Evolutionary conservation across 2,113 vertebrate genomes (phyloP).

Genomic region (Megaleporinus macrocephalus): DNA sequence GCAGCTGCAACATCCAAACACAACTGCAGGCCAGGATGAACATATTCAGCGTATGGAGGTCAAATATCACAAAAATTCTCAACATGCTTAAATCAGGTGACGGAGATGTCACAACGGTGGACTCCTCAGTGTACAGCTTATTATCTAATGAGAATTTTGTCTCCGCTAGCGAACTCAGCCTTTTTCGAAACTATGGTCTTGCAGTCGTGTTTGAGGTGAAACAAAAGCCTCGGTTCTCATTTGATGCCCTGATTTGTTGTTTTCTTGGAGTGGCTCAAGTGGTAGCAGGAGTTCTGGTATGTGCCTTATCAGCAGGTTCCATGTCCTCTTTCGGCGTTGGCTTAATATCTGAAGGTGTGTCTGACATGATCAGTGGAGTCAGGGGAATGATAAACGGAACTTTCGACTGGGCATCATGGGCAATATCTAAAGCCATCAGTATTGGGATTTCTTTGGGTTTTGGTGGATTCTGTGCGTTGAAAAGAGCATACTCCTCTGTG

Average conservation of each 20-base stretch:
- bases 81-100: not conserved
- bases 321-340: constrained; percentile 28
- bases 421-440: constrained; percentile 38
- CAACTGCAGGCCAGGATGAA: constrained; percentile 49
- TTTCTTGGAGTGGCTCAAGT: constrained; percentile 18
- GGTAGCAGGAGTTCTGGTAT: constrained; percentile 47
- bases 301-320: constrained; percentile 28
- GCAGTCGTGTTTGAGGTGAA: constrained; percentile 52
- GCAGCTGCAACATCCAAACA: constrained; percentile 30
- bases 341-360: constrained; percentile 50
- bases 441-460: constrained; percentile 42
- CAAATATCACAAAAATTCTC: constrained; percentile 3
- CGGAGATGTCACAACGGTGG: not conserved
- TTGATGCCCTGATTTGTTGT: constrained; percentile 39
- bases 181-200: constrained; percentile 52
- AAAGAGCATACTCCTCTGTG: not conserved
- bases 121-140: constrained; percentile 25
- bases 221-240: constrained; percentile 49
- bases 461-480: constrained; percentile 30
- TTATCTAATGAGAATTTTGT: constrained; percentile 19
- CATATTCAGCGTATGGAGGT: constrained; percentile 38
- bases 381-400: constrained; percentile 47
- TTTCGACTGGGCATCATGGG: constrained; percentile 56
- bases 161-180: constrained; percentile 36
- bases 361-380: constrained; percentile 51